Evolutionary conservation across 2,888 invertebrate genomes (phyloP), one percentile per base, ranked within the genome.

Genomic region (Idaea straminata): DNA sequence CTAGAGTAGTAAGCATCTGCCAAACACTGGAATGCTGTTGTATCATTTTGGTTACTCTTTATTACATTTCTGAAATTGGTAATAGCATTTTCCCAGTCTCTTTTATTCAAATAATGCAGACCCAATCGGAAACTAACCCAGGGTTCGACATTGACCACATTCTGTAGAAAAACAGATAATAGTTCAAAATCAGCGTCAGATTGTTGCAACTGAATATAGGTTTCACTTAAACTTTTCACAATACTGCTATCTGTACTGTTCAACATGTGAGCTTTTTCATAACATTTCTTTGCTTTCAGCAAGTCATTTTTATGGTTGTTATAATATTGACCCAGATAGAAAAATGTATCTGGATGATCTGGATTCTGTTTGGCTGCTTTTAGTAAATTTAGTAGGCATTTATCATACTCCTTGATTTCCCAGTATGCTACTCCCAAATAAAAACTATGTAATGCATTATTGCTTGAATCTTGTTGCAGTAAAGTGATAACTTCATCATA

Each of bases 1-100:
- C 98, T 93, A n/a, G 95, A 94, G 77, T 95, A 94, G 86, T 98
- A 98, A 0, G 98, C 97, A 93, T 98, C 98, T 58, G 96, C 98
- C 73, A 99, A 89, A 72, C 97, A 96, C 87, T 98, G 98, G 96
- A 98, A 98, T 73, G 96, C 94, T 74, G 92, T 95, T 93, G 95
- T 94, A 86, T 97, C 96, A 69, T 92, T 92, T 10, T 95, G 93
- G 80, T 96, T 95, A 62, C 89, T 87, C 83, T 96, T 94, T 6
- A 97, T 94, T 61, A 96, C 96, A 81, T 93, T 94, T 76, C 97
- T 95, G 72, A 98, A 95, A 77, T 95, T 95, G 67, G 95, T 93
- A 62, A 98, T 96, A 15, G 98, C 97, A 78, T 95, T 94, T 72
- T 94, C 94, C 81, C 95, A 95, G 73, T 97, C 95, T 71, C 95